Base-by-base conservation (phyloP, 2,797 vertebrate species). In the Molossus alvarezi region DNA sequence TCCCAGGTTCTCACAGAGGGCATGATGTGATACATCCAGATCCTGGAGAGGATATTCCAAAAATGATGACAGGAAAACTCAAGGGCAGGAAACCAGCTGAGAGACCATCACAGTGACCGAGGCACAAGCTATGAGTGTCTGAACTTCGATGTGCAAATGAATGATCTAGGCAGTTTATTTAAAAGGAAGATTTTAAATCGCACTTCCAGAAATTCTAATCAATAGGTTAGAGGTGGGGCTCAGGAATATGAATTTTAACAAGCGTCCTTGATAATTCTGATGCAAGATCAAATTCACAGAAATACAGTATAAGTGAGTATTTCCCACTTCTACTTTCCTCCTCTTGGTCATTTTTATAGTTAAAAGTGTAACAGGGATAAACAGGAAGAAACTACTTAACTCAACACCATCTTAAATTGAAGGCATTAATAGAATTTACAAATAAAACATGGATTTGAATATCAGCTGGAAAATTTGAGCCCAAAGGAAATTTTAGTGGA, bases 211-310 rank as follows among this genome's bases (percentile, higher is more conserved):
- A 89, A 83, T 82, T 92, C 64, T 77, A 37, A 51, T 93, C 60
- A 85, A 21, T 14, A 75, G 60, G 29, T 73, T 75, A 88, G 71
- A 57, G 33, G 73, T 45, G 45, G 20, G 15, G 33, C 33, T 90
- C n/a, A 69, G 77, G 62, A 65, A 94, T 65, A n/a, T 9, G 73
- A 92, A 95, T 92, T 92, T 90, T 72, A 73, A 83, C 1, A 90
- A 88, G 21, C 25, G 33, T 77, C n/a, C 33, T 48, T 77, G 79
- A 57, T 48, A 90, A 79, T 83, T 79, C 27, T 65, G 72, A 75
- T 91, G 8, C 10, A 60, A 81, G 79, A 88, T 45, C 27, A 60
- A 89, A 64, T 11, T 64, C 25, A 48, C 51, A 82, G 84, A 88
- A 91, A 77, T 45, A 37, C 8, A 41, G 4, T 41, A 53, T 57